A percentile compares a stretch with the other conserved stretches of the same genome.
Evolutionary conservation across 2,888 invertebrate species (phyloP).

Genomic region (Harmothoe impar): DNA sequence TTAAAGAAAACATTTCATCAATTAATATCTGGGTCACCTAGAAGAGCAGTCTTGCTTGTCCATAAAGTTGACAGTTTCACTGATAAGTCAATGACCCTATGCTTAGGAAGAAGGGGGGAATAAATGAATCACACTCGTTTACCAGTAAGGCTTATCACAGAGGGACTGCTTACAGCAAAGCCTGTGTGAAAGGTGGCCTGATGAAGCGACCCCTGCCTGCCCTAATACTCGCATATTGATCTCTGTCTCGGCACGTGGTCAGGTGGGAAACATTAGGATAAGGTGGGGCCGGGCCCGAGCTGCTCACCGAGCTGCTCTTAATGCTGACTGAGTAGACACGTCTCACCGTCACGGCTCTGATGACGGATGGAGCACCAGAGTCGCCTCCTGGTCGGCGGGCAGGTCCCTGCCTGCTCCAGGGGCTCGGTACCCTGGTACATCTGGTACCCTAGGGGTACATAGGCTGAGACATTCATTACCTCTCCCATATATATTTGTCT

Average conservation of each 20-base stretch:
- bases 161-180: too few relatives aligned
- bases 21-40: too few relatives aligned
- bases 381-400: neutral
- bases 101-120: too few relatives aligned
- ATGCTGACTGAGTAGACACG: slow-evolving; percentile 22
- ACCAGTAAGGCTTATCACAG: too few relatives aligned
- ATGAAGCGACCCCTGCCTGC: neutral
- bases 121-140: too few relatives aligned
- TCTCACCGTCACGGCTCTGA: neutral
- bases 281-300: neutral
- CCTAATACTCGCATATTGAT: slow-evolving; percentile 4
- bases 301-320: slow-evolving; percentile 23
- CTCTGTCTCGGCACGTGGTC: slow-evolving; percentile 2
- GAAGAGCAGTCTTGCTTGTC: too few relatives aligned
- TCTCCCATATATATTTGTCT: too few relatives aligned
- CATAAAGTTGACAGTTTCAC: too few relatives aligned
- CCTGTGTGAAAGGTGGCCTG: neutral
- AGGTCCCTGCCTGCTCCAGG: neutral
- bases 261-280: slow-evolving; percentile 29
- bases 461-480: too few relatives aligned
- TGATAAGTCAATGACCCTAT: too few relatives aligned
- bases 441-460: too few relatives aligned
- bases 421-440: neutral
- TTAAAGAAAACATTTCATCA: too few relatives aligned
- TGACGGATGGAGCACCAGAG: neutral